Evolutionary conservation across 2,888 invertebrate species (phyloP).

Genomic region (Brachyptera putata): DNA sequence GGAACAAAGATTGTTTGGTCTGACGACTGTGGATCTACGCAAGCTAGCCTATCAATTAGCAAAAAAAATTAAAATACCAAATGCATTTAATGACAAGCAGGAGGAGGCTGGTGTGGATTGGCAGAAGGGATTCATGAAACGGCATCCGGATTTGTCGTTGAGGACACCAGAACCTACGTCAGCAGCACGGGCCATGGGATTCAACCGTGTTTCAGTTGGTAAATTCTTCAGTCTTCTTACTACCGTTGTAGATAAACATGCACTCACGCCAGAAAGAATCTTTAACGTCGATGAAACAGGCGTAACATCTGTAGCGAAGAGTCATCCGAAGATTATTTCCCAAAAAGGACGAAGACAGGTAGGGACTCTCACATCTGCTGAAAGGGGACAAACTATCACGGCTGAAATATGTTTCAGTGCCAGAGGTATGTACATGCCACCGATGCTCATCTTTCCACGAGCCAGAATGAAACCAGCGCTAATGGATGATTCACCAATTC

Average conservation of each 20-base stretch:
- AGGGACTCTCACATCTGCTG: too few species aligned
- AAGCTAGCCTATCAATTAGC: too few species aligned
- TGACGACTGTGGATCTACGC: conserved; percentile 15
- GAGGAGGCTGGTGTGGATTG: conserved; percentile 15
- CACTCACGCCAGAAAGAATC: neutral
- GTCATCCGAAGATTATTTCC: conserved; percentile 35
- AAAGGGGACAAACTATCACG: too few species aligned
- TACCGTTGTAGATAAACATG: conserved; percentile 4
- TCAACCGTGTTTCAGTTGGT: neutral
- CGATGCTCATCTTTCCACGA: too few species aligned
- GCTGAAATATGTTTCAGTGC: too few species aligned
- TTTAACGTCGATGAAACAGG: conserved; percentile 40
- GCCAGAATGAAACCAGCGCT: too few species aligned
- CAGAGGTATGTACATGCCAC: too few species aligned
- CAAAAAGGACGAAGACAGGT: too few species aligned
- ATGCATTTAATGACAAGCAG: neutral
- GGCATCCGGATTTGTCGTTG: conserved; percentile 9
- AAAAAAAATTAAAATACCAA: neutral
- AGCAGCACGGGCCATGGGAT: conserved; percentile 8
- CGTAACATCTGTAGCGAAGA: conserved; percentile 37
- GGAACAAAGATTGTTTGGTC: conserved; percentile 14
- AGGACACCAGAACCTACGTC: conserved; percentile 10
- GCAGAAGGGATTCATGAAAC: neutral
- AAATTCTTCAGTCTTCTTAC: conserved; percentile 4
- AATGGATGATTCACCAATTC: too few species aligned